Evolutionary conservation across 1,140 invertebrate genomes (phyloP).

Genomic region (Platorchestia sp.): DNA sequence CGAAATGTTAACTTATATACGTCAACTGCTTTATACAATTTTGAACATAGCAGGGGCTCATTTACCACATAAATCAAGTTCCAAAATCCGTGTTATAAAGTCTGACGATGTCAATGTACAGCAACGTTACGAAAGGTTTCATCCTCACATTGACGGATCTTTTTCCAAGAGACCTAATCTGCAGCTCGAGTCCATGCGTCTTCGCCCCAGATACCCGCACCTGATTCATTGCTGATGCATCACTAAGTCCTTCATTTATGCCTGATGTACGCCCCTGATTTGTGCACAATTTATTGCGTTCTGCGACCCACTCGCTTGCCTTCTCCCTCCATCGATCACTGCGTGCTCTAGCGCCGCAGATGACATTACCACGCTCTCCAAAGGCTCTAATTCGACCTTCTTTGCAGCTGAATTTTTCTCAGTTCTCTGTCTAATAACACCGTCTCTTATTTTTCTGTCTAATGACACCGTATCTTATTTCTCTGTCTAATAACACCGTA

Average conservation of each 20-base stretch:
- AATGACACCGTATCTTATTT: too few relatives aligned
- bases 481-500: too few relatives aligned
- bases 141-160: neutral
- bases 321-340: neutral
- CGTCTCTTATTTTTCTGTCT: too few relatives aligned
- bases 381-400: neutral
- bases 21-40: too few relatives aligned
- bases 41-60: neutral
- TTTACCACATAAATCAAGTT: neutral
- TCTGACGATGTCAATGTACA: neutral
- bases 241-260: neutral
- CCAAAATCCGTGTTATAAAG: neutral
- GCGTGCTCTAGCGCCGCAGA: neutral
- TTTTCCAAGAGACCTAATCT: neutral
- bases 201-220: neutral
- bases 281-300: neutral
- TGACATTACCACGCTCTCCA: neutral
- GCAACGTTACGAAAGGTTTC: neutral
- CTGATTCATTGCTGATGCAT: neutral
- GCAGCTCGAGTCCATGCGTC: neutral
- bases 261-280: neutral
- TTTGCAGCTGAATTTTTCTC: neutral
- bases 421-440: neutral
- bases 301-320: neutral
- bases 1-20: too few relatives aligned